phyloP scores from a whole-genome alignment of 2,113 vertebrate species.

The Pimephales promelas region DNA sequence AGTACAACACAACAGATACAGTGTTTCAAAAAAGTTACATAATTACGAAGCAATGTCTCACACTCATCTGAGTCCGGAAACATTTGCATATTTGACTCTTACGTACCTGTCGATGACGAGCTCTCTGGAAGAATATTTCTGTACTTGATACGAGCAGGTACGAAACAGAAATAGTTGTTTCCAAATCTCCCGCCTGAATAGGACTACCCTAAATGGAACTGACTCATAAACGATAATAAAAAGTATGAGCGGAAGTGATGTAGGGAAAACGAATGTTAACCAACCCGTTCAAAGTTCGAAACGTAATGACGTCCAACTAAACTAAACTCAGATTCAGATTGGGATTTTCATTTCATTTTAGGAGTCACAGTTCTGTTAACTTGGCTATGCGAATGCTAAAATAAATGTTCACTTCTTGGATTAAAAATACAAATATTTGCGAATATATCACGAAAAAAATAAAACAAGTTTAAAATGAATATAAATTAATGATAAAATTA shows the following conservation, averaged over 20 bases:
- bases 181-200: background rate
- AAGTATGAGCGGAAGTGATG: slow-evolving; percentile 47
- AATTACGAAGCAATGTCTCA: background rate
- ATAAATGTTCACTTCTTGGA: too few relatives aligned
- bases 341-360: too few relatives aligned
- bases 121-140: background rate
- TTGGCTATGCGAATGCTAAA: too few relatives aligned
- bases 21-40: background rate
- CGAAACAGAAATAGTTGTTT: background rate
- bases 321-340: too few relatives aligned
- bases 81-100: background rate
- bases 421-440: too few relatives aligned
- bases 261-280: slow-evolving; percentile 63
- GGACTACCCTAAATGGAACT: too few relatives aligned
- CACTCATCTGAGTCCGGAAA: background rate
- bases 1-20: background rate
- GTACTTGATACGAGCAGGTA: background rate
- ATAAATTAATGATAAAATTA: too few relatives aligned
- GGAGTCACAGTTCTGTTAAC: too few relatives aligned
- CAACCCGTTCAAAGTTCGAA: background rate
- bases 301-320: background rate
- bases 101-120: background rate
- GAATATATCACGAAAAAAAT: too few relatives aligned
- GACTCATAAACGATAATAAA: rapidly evolving
- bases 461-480: too few relatives aligned